Conservation (phyloP, 2,797 vertebrate species). For the Pangasius larnaudii region DNA sequence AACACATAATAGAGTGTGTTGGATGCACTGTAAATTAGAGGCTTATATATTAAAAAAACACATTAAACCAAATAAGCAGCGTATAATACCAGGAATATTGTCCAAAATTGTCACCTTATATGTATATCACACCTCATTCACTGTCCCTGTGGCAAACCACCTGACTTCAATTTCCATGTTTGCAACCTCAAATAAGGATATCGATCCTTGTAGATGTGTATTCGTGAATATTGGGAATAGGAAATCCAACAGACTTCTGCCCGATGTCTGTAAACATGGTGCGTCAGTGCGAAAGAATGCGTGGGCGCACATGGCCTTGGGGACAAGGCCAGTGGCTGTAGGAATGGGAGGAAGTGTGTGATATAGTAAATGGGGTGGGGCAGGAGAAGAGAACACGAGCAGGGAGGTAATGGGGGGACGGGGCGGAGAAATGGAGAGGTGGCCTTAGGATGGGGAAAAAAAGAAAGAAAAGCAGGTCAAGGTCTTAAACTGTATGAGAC, state of each 20-base stretch:
- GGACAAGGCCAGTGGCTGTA: conserved; percentile 64
- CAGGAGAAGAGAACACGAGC: conserved; percentile 45
- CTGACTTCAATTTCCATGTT: conserved; percentile 29
- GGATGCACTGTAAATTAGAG: conserved; percentile 2
- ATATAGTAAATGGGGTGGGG: conserved; percentile 51
- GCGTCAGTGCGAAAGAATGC: conserved; percentile 77
- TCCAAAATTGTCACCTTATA: conserved; percentile 34
- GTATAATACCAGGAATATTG: neutral
- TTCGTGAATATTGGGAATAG: neutral
- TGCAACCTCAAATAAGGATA: conserved; percentile 48
- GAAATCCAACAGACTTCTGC: conserved; percentile 19
- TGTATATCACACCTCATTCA: conserved; percentile 53
- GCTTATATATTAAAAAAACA: neutral
- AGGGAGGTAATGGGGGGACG: conserved; percentile 10
- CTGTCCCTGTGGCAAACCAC: conserved; percentile 36
- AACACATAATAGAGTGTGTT: conserved; percentile 7
- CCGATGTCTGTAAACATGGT: conserved; percentile 76
- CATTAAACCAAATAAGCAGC: conserved; percentile 11
- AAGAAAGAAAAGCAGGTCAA: conserved; percentile 53
- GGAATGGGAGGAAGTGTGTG: conserved; percentile 60
- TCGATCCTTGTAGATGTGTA: conserved; percentile 26
- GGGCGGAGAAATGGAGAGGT: conserved; percentile 45
- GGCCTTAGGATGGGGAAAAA: conserved; percentile 38
- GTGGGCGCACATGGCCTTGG: conserved; percentile 66
- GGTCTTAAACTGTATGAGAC: conserved; percentile 54